Percentiles rank a stretch among this genome's conserved stretches.
phyloP scores from a whole-genome alignment of 2,113 vertebrate species.

The Erpornis zantholeuca region DNA sequence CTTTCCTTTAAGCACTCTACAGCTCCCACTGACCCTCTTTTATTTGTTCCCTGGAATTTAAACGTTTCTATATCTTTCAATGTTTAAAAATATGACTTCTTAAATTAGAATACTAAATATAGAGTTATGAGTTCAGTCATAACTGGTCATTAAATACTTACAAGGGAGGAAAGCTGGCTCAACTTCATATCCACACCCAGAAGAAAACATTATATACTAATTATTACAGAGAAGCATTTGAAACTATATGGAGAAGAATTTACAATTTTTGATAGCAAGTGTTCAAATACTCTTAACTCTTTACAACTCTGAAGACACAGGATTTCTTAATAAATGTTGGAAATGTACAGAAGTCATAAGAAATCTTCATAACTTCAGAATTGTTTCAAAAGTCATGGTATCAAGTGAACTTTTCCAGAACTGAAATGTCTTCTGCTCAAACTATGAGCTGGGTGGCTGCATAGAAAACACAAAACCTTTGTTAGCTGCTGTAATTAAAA shows the following conservation, averaged over 20 bases:
- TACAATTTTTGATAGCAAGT: not conserved
- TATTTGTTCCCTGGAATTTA: not conserved
- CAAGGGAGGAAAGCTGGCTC: not conserved
- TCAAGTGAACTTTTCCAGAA: not conserved
- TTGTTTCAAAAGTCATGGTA: not conserved
- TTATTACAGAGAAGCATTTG: not conserved
- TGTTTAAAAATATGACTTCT: not conserved
- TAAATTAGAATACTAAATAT: slow-evolving; percentile 19
- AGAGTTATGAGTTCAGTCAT: not conserved
- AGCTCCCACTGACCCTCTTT: not conserved
- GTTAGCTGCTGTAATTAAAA: not conserved
- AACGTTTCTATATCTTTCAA: not conserved
- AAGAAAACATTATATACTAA: not conserved
- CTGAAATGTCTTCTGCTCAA: not conserved
- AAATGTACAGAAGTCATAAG: not conserved
- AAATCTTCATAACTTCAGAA: not conserved
- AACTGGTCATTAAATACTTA: not conserved
- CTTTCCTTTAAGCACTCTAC: not conserved
- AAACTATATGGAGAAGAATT: not conserved
- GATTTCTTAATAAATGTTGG: not conserved
- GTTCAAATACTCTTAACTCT: not conserved
- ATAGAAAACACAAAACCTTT: not conserved
- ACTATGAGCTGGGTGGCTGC: not conserved
- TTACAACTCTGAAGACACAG: not conserved
- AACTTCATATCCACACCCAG: not conserved